Evolutionary conservation across 2,888 invertebrate species (phyloP).

Genomic region (Patella caerulea): DNA sequence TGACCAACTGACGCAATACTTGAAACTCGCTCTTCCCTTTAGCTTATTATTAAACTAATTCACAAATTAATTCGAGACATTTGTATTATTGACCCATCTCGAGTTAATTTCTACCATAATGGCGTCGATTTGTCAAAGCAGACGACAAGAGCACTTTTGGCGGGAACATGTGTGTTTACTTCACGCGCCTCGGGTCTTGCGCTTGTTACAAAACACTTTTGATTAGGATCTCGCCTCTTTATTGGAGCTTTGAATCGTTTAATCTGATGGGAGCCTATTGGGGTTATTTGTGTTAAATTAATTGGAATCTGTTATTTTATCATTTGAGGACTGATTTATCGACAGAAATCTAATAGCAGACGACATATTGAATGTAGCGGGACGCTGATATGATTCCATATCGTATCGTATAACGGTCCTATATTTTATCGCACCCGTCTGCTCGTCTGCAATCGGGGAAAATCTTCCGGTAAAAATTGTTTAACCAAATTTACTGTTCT

Average conservation of each 20-base stretch:
- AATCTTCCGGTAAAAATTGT: not conserved
- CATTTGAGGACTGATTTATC: not conserved
- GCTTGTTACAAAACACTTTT: not conserved
- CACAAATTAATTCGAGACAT: slow-evolving; percentile 7
- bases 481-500: slow-evolving; percentile 1
- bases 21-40: not conserved
- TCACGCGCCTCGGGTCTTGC: slow-evolving; percentile 1
- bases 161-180: slow-evolving; percentile 12
- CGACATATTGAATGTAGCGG: slow-evolving; percentile 4
- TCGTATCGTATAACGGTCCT: slow-evolving; percentile 3
- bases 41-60: not conserved
- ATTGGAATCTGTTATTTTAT: slow-evolving; percentile 6
- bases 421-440: not conserved
- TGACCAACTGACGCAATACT: slow-evolving; percentile 5
- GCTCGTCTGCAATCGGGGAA: not conserved
- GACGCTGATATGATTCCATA: not conserved
- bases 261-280: not conserved
- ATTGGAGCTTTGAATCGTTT: not conserved
- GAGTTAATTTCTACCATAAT: slow-evolving; percentile 5
- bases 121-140: not conserved
- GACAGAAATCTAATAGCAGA: not conserved
- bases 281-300: not conserved
- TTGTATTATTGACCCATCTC: slow-evolving; percentile 1
- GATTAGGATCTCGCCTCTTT: not conserved
- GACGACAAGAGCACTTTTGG: slow-evolving; percentile 11